Percentiles rank a stretch among this genome's conserved stretches.
phyloP scores from a whole-genome alignment of 2,797 vertebrate species.

The Galago senegalensis region DNA sequence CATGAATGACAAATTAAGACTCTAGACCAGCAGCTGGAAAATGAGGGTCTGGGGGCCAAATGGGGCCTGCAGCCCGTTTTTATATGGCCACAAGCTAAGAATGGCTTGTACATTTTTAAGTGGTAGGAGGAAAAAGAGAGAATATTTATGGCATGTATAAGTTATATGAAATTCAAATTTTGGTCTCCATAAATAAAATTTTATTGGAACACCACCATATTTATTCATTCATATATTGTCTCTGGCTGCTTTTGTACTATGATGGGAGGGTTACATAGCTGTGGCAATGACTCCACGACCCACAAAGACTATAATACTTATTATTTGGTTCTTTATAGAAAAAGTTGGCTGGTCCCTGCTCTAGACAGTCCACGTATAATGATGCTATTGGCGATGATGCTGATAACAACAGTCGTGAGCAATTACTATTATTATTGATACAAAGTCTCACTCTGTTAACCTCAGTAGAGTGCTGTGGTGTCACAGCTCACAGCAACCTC shows the following conservation, averaged over 20 bases:
- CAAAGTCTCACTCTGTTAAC: too few species aligned
- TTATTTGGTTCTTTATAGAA: background rate
- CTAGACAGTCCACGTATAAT: background rate
- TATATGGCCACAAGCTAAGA: background rate
- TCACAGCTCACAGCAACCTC: too few species aligned
- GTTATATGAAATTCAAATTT: background rate
- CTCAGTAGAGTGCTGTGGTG: too few species aligned
- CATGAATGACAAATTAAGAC: accelerated
- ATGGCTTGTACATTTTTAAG: background rate
- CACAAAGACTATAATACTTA: background rate
- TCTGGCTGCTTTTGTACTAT: accelerated
- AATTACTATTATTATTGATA: too few species aligned
- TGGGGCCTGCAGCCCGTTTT: background rate
- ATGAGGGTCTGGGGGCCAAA: background rate
- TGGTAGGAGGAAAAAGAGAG: background rate
- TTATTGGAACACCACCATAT: background rate
- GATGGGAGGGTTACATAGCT: background rate
- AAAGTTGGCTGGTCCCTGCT: background rate
- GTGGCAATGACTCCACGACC: background rate
- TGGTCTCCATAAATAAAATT: background rate
- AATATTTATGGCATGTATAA: background rate
- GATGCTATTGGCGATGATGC: background rate
- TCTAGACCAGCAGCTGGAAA: background rate
- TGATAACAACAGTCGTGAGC: background rate
- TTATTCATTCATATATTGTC: background rate